Conservation (phyloP, 2,113 vertebrate genomes). For the Martes martes region DNA sequence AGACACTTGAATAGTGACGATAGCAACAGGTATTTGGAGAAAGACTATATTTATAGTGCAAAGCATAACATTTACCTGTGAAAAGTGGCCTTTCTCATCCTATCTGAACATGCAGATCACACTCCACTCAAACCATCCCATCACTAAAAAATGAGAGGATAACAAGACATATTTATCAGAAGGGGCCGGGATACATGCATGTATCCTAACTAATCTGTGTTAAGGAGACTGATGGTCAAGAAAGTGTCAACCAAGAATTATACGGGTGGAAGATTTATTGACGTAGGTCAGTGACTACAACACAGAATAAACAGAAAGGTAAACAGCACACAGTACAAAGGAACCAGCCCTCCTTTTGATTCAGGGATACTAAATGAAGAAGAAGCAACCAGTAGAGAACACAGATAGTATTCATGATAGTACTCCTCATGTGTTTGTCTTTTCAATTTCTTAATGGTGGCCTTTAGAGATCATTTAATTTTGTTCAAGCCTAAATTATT, state of each 20-base stretch:
- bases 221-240: background rate
- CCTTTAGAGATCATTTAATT: background rate
- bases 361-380: background rate
- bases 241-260: background rate
- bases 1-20: background rate
- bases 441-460: background rate
- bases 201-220: background rate
- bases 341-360: background rate
- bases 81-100: background rate
- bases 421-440: background rate
- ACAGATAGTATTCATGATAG: background rate
- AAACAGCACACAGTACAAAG: background rate
- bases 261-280: background rate
- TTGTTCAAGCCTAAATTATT: background rate
- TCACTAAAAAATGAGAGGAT: background rate
- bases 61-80: background rate
- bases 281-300: background rate
- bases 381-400: background rate
- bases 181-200: background rate
- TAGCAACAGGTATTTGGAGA: background rate
- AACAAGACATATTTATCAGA: background rate
- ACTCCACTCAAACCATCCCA: background rate
- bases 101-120: background rate
- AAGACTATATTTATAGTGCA: background rate
- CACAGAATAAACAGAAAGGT: background rate